phyloP scores from a whole-genome alignment of 2,797 vertebrate species.

The Sebastes reedi region DNA sequence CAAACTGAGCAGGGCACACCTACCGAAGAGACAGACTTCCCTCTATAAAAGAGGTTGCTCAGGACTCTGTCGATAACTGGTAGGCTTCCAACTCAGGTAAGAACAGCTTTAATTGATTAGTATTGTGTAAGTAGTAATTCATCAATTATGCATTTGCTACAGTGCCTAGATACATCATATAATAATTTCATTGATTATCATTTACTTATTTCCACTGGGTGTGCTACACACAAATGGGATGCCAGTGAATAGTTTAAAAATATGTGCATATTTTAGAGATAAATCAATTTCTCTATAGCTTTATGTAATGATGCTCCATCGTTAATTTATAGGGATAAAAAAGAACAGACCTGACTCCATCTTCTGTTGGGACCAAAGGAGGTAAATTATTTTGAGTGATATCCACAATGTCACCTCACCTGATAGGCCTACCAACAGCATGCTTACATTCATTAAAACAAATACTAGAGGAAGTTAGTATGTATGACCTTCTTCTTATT shows the following conservation, averaged over 20 bases:
- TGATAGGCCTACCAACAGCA: background rate
- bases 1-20: slow-evolving; percentile 70
- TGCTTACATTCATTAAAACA: background rate
- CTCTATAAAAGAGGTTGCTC: slow-evolving; percentile 65
- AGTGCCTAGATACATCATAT: background rate
- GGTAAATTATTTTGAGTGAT: slow-evolving; percentile 37
- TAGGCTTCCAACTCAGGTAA: slow-evolving; percentile 62
- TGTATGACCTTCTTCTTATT: background rate
- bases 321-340: slow-evolving; percentile 28
- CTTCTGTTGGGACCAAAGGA: slow-evolving; percentile 30
- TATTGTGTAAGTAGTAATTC: background rate
- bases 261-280: background rate
- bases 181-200: background rate
- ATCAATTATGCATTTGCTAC: background rate
- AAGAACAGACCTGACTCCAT: slow-evolving; percentile 34
- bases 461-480: background rate
- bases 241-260: background rate
- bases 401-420: background rate
- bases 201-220: background rate
- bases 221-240: background rate
- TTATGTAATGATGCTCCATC: background rate
- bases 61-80: slow-evolving; percentile 37
- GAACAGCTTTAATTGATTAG: background rate
- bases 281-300: background rate
- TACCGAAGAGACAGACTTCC: slow-evolving; percentile 51